Base-by-base conservation (phyloP, 1,140 invertebrate genomes). In the Brachionus rubens region DNA sequence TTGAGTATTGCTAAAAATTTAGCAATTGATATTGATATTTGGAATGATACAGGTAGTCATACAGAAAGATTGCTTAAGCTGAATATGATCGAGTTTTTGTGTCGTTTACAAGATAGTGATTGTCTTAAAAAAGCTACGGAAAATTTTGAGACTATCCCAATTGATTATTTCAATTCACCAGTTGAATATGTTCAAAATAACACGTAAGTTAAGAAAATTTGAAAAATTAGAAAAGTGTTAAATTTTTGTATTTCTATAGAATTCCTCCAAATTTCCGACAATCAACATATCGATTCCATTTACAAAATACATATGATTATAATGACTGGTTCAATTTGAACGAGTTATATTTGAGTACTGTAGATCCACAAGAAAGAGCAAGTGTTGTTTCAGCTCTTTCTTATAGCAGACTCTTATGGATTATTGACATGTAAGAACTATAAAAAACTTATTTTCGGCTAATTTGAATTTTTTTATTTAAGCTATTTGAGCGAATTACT, bases 321-420 rank as follows among this genome's bases (percentile, higher is more conserved):
- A 40, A 12, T n/a, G 72, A 75, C 40, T 75, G 72, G 72, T 54
- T 54, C 24, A 59, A 40, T n/a, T 14, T 75, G 3, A 28, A 56
- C 56, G 46, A 75, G 12, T 28, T 40, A n/a, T 75, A 56, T 56
- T 47, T 54, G 16, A 56, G 16, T 9, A 54, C 72, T 10, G 16
- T 59, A 10, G 48, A 54, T 24, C 50, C 72, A 30, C 50, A 54
- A 41, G 72, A 75, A 47, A n/a, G 24, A 47, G 30, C 72, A 9
- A 9, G 14, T 14, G 48, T 54, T 12, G 24, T 75, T n/a, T 30
- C 21, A 9, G 50, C 72, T 41, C 16, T 75, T 26, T 43, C 48
- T 33, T 36, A 54, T 26, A 50, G 30, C 2, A 36, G 68, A 21
- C 68, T 72, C 21, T n/a, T 54, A 9, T 72, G 68, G 68, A 72